phyloP scores from a whole-genome alignment of 2,797 vertebrate species.

The Gobionotothen gibberifrons region DNA sequence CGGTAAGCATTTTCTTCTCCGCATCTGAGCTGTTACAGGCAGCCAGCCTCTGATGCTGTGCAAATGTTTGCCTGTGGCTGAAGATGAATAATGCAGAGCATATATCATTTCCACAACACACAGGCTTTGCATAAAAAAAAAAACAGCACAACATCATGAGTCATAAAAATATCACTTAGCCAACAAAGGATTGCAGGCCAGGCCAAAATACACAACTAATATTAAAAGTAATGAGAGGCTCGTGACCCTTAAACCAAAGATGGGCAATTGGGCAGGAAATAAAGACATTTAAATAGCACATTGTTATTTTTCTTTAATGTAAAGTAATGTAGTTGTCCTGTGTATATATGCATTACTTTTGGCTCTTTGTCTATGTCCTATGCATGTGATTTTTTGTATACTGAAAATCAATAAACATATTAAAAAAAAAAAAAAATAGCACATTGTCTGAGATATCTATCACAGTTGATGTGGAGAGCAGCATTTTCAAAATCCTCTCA shows the following conservation, averaged over 20 bases:
- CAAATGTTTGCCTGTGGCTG: constrained; percentile 71
- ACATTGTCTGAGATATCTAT: neutral
- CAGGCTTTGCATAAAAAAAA: constrained; percentile 61
- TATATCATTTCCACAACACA: constrained; percentile 79
- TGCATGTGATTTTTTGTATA: too few species aligned
- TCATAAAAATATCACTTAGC: constrained; percentile 65
- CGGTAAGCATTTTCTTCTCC: constrained; percentile 54
- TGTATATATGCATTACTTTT: too few species aligned
- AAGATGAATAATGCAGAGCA: constrained; percentile 76
- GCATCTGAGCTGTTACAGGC: constrained; percentile 56
- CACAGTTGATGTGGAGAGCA: constrained; percentile 1
- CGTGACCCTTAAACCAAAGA: constrained; percentile 2
- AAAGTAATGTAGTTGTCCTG: too few species aligned
- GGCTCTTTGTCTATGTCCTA: too few species aligned
- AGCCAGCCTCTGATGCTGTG: constrained; percentile 58
- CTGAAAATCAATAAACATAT: too few species aligned
- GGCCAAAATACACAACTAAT: constrained; percentile 32
- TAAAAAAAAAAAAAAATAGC: too few species aligned
- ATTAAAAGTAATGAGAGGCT: neutral
- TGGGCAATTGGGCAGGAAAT: constrained; percentile 7
- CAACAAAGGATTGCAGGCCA: constrained; percentile 32
- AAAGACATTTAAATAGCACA: constrained; percentile 7
- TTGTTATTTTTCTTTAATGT: too few species aligned
- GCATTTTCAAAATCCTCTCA: constrained; percentile 2
- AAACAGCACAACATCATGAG: constrained; percentile 59